Evolutionary conservation across 1,140 invertebrate species (phyloP).

Genomic region (Psix sp.): DNA sequence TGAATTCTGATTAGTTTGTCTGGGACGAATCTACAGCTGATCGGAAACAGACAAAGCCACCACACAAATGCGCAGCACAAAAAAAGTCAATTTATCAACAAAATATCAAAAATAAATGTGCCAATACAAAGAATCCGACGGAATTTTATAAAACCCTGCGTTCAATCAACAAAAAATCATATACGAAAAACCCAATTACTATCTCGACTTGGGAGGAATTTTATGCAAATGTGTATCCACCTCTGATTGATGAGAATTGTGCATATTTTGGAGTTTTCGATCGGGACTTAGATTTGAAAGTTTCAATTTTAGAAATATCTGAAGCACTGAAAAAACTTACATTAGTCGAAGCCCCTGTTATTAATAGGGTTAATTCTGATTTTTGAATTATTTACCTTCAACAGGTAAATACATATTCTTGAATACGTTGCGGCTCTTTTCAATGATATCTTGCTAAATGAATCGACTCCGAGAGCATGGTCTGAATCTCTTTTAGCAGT

Average conservation of each 20-base stretch:
- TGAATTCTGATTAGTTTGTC: too few relatives aligned
- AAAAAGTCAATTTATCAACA: background rate
- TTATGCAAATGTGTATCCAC: constrained; percentile 5
- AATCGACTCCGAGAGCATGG: constrained; percentile 6
- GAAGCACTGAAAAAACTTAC: background rate
- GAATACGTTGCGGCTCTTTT: background rate
- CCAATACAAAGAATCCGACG: background rate
- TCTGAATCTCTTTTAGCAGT: background rate
- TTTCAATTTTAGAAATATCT: background rate
- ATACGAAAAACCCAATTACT: background rate
- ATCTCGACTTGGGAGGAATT: background rate
- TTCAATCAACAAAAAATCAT: background rate
- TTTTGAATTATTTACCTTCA: background rate
- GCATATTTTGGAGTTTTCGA: constrained; percentile 2
- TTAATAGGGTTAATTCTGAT: constrained; percentile 2
- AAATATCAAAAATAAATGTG: background rate
- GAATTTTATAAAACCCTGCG: background rate
- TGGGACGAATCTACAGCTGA: too few relatives aligned
- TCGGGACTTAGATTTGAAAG: background rate
- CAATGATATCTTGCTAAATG: background rate
- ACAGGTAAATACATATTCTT: too few relatives aligned
- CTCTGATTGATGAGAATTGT: background rate
- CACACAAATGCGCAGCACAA: too few relatives aligned
- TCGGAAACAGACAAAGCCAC: too few relatives aligned
- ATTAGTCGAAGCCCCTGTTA: background rate